Evolutionary conservation across 2,888 invertebrate genomes (phyloP), one percentile per base, ranked within the genome.

Genomic region (Cephalotes varians): DNA sequence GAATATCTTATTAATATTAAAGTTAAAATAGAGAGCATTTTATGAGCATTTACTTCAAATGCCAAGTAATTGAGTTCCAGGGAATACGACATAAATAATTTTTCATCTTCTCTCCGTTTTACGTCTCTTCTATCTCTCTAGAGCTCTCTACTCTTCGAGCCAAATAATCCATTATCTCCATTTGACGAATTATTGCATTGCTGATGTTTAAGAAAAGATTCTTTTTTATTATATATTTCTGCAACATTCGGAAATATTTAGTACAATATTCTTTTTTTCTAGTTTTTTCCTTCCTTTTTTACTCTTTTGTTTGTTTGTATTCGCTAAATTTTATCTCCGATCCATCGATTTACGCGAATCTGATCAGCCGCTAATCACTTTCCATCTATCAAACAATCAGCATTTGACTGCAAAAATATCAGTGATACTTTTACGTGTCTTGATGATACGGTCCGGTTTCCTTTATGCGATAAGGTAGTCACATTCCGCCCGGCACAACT

Each of bases 1-100:
- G n/a, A n/a, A n/a, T n/a, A n/a, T n/a, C n/a, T 67, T 49, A 65
- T 47, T 65, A 9, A 28, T 65, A 15, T 10, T 25, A 47, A 65
- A n/a, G n/a, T 65, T 65, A 18, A 65, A 47, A 47, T 44, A 15
- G 4, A 44, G n/a, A n/a, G n/a, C n/a, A n/a, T n/a, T n/a, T 44
- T 47, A 28, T 9, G 9, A 25, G 15, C 25, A 7, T 40, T 64
- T 40, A n/a, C 34, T 34, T 34, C 2, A 2, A 34, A 34, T 34
- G 34, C 3, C 25, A 3, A 37, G 4, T 15, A 1, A 40, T 21
- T 60, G 15, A 64, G 37, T 0, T 64, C 21, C n/a, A 37, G 7
- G n/a, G n/a, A 25, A 58, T 25, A 15, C 2, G 7, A 25, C 15
- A 21, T n/a, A n/a, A n/a, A n/a, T n/a, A n/a, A 64, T 64, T 40